Base-by-base conservation (phyloP, 2,113 vertebrate genomes). In the Odontophorus gujanensis region DNA sequence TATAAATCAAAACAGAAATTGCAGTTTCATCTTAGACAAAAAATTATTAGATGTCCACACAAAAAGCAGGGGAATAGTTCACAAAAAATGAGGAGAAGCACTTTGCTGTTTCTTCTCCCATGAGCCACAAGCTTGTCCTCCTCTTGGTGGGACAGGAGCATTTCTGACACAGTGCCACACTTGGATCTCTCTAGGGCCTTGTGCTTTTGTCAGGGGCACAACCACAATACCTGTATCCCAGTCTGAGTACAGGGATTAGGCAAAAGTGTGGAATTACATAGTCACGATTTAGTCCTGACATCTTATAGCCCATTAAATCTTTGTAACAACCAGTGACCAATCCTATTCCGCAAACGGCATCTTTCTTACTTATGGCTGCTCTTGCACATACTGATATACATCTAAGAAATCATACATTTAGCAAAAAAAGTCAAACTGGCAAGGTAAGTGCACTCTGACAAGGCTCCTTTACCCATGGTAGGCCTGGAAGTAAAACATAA, bases 1-100 rank as follows among this genome's bases (percentile, higher is more conserved):
- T 12, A 58, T 82, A 87, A 97, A 92, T 80, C 74, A 63, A 55
- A 72, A 66, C 32, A 48, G 13, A 95, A 95, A 86, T 48, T 85
- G 7, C 72, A 95, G 32, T 66, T 85, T 21, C 28, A 57, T n/a
- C 69, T 65, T 89, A 61, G 71, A 34, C 10, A 77, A 67, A 82
- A 96, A 83, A 89, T 76, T 83, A n/a, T 67, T 87, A 61, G 5
- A 34, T 72, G 21, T 91, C 40, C 43, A 12, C 25, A 21, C 1
- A 93, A 93, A 82, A 12, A 91, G 90, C 91, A 87, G 69, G 13
- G 67, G 3, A 11, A 62, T 74, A 89, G 69, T 50, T 96, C 51
- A 19, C 36, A 42, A 81, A 51, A 89, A 95, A 81, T 2, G 5
- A 73, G 59, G 38, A 85, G 73, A 92, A 50, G 25, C 66, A n/a